These are phyloP conservation scores for Epinephelus cyanopodus DNA, from an alignment of 2,113 vertebrate genomes.

Conservation along the genomic window DNA sequence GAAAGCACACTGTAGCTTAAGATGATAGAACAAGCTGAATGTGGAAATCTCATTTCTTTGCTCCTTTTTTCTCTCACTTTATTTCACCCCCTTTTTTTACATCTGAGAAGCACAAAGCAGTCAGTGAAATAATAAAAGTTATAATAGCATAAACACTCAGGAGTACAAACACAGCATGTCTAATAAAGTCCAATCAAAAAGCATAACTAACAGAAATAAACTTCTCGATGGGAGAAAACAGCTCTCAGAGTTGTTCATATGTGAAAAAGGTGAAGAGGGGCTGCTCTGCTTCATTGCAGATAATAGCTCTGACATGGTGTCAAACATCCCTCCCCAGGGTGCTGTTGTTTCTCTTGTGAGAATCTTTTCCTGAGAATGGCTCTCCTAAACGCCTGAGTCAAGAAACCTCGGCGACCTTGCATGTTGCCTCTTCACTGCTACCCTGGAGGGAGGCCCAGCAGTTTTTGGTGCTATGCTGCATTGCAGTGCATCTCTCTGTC, in stretches of 20 bases:
- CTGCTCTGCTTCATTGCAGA: constrained; percentile 22
- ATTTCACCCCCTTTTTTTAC: not conserved
- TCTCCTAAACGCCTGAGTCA: constrained; percentile 23
- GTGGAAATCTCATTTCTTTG: too few relatives aligned
- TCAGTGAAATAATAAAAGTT: not conserved
- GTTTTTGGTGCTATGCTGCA: constrained; percentile 56
- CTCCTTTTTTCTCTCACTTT: not conserved
- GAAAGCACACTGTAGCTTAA: not conserved
- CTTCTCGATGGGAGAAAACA: not conserved
- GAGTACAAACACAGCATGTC: not conserved
- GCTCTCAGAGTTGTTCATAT: not conserved
- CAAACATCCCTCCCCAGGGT: constrained; percentile 9
- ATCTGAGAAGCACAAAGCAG: not conserved
- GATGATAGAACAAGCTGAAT: not conserved
- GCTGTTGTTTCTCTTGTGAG: constrained; percentile 22
- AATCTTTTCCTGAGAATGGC: constrained; percentile 28
- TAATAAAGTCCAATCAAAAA: not conserved
- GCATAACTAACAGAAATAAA: not conserved
- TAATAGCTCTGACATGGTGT: constrained; percentile 35
- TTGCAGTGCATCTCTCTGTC: constrained; percentile 62
- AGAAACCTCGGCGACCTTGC: constrained; percentile 52
- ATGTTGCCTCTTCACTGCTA: constrained; percentile 43
- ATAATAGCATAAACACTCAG: not conserved
- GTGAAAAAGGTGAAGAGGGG: not conserved
- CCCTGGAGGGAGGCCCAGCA: constrained; percentile 41